phyloP scores from a whole-genome alignment of 2,797 vertebrate species.

The Nyctalus aviator region DNA sequence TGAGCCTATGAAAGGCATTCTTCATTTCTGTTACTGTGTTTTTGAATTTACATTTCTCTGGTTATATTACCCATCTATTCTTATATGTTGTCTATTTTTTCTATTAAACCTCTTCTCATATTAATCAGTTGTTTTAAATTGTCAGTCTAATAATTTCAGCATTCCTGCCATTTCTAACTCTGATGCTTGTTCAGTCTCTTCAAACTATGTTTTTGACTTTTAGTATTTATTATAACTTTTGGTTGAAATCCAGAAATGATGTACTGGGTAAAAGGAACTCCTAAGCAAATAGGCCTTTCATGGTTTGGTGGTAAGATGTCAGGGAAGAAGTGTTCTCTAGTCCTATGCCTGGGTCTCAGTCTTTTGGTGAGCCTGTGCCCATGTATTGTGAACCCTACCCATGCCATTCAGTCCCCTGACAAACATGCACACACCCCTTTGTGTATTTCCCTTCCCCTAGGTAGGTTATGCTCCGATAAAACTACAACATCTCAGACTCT shows the following conservation, averaged over 20 bases:
- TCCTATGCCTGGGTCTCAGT: not conserved
- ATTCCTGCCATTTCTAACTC: not conserved
- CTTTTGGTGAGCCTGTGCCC: not conserved
- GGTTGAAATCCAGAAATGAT: slow-evolving; percentile 15
- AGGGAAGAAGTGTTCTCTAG: not conserved
- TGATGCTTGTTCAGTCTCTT: slow-evolving; percentile 31
- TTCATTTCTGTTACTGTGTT: slow-evolving; percentile 1
- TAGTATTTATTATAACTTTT: not conserved
- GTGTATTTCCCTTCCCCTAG: not conserved
- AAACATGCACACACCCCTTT: not conserved
- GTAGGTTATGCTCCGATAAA: not conserved
- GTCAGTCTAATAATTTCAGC: not conserved
- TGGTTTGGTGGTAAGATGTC: not conserved
- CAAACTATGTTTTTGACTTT: slow-evolving; percentile 10
- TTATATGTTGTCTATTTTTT: slow-evolving; percentile 13
- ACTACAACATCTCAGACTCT: not conserved
- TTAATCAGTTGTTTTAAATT: slow-evolving; percentile 44
- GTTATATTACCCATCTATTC: not conserved
- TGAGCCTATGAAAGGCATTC: not conserved
- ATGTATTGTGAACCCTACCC: not conserved
- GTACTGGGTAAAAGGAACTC: not conserved
- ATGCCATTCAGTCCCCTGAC: not conserved
- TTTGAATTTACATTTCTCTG: not conserved
- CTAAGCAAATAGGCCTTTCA: not conserved
- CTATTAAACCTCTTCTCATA: not conserved